Evolutionary conservation across 2,888 invertebrate species (phyloP).

Genomic region (Bombyx huttoni): DNA sequence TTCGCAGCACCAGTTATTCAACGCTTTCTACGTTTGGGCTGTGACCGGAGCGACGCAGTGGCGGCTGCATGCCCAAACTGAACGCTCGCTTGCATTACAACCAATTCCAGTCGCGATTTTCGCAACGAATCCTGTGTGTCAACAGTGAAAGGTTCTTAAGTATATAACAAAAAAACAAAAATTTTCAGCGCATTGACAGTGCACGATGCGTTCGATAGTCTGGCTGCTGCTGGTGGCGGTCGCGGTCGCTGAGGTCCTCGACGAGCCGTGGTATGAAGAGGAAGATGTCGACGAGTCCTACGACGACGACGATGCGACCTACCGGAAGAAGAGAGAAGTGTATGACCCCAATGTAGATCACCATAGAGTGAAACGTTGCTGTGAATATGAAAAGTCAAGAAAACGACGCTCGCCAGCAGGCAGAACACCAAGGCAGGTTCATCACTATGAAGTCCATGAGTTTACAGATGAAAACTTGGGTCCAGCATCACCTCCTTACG

Average conservation of each 20-base stretch:
- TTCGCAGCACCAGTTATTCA: conserved; percentile 32
- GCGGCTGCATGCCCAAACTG: conserved; percentile 27
- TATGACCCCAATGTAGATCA: conserved; percentile 41
- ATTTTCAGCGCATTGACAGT: conserved; percentile 26
- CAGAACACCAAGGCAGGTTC: conserved; percentile 39
- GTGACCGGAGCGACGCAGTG: conserved; percentile 31
- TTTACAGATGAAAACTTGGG: conserved; percentile 32
- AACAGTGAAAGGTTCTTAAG: conserved; percentile 46
- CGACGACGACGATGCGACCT: conserved; percentile 26
- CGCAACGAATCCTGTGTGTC: conserved; percentile 27
- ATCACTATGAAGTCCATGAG: conserved; percentile 60
- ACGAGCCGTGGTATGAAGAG: conserved; percentile 46
- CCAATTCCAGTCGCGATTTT: not conserved
- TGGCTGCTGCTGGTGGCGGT: conserved; percentile 34
- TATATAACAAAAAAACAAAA: conserved; percentile 52
- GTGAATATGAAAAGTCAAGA: conserved; percentile 22
- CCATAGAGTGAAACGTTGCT: conserved; percentile 37
- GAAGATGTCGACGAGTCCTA: conserved; percentile 37
- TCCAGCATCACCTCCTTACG: conserved; percentile 40
- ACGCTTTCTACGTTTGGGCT: conserved; percentile 46
- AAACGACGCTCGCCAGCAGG: conserved; percentile 25
- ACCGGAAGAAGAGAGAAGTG: conserved; percentile 27
- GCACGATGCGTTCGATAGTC: conserved; percentile 40
- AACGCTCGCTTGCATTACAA: conserved; percentile 24
- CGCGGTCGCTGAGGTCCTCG: conserved; percentile 31